Percentiles rank a stretch among this genome's conserved stretches.
Evolutionary conservation across 2,888 invertebrate species (phyloP).

Genomic region (Aphidius colemani): DNA sequence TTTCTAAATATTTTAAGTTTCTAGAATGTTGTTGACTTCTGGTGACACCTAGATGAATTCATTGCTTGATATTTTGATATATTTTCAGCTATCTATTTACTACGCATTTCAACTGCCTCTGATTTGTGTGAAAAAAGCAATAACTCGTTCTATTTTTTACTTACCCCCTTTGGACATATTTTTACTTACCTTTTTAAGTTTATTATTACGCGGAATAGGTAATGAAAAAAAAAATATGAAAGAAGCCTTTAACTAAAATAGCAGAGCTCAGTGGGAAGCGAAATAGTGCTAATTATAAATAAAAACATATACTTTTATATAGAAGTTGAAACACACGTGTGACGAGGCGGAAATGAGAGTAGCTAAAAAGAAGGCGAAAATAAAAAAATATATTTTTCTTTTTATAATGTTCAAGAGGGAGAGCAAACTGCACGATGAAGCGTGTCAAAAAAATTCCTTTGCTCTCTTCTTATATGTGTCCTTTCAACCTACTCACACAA

Average conservation of each 20-base stretch:
- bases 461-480: slow-evolving; percentile 4
- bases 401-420: slow-evolving; percentile 8
- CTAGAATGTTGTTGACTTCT: not conserved
- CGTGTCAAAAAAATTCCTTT: slow-evolving; percentile 26
- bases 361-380: slow-evolving; percentile 1
- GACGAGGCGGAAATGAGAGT: not conserved
- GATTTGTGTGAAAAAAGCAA: too few relatives aligned
- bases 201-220: too few relatives aligned
- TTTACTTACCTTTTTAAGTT: too few relatives aligned
- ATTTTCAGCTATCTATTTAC: too few relatives aligned
- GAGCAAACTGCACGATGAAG: slow-evolving; percentile 15
- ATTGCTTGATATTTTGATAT: too few relatives aligned
- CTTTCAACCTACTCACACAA: not conserved
- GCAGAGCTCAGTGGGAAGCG: not conserved
- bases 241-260: too few relatives aligned
- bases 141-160: too few relatives aligned
- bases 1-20: not conserved
- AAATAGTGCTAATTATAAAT: slow-evolving; percentile 20
- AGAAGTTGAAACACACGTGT: not conserved
- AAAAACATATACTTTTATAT: slow-evolving; percentile 9
- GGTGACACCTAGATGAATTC: too few relatives aligned
- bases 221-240: too few relatives aligned
- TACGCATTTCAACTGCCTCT: too few relatives aligned
- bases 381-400: not conserved
- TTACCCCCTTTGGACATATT: too few relatives aligned